Base-by-base conservation (phyloP, 2,113 vertebrate species). In the Octodon degus region DNA sequence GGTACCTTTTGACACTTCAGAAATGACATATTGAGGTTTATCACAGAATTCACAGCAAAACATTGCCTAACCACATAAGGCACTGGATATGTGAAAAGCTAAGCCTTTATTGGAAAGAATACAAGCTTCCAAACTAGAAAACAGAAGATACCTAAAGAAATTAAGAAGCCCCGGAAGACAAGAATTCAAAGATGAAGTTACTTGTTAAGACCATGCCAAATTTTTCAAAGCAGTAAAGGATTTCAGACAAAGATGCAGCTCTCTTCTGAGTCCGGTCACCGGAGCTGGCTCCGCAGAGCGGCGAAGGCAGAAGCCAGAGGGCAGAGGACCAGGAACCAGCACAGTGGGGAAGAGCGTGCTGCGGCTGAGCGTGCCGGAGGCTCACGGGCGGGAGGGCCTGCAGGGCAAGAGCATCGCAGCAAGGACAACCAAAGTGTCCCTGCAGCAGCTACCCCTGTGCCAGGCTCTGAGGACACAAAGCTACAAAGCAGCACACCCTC, bases 91-190 rank as follows among this genome's bases (percentile, higher is more conserved):
- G 43, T 32, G 22, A 32, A 1, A 37, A 62, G 80, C 74, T 43
- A 76, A 84, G 55, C 11, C 53, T 92, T 94, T 86, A 82, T 16
- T 89, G 55, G 63, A 62, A 95, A n/a, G 65, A 70, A 94, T n/a
- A 80, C 89, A 93, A 94, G 58, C 83, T 32, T 82, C 60, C 60
- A 62, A 90, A 95, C 65, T 79, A 80, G 17, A 86, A 95, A 96
- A 90, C 25, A 74, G 80, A 86, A 79, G 7, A 6, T 83, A 3
- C 20, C 72, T 70, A 32, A 90, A 65, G 58, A 68, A 90, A 27
- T 86, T 3, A 67, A 65, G 16, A 67, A 50, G 58, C 16, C 53
- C 94, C 6, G 43, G 1, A 62, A 70, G 30, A 84, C 37, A 82
- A 92, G 5, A 91, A 91, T 80, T 60, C 83, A 37, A 90, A 85